Conservation (phyloP, 2,797 vertebrate genomes). For the Coregonus sp. region DNA sequence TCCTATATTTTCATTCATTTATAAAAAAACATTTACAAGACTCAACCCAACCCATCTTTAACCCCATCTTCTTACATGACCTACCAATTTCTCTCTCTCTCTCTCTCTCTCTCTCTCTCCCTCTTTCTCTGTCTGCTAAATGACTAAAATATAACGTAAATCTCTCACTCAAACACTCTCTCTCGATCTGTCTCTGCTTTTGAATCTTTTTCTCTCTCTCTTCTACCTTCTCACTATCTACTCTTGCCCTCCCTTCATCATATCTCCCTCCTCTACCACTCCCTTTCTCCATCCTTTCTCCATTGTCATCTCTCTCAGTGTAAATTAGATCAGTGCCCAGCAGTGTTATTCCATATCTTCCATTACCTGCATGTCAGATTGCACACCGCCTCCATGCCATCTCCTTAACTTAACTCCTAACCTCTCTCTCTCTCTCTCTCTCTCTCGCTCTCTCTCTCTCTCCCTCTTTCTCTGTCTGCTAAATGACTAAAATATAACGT, state of each 20-base stretch:
- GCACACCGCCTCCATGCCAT: constrained; percentile 28
- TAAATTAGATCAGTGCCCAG: constrained; percentile 43
- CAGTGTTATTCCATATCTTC: constrained; percentile 35
- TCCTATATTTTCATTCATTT: constrained; percentile 5
- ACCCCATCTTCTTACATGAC: constrained; percentile 18
- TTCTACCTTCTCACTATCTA: not conserved
- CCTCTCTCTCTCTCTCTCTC: constrained; percentile 6
- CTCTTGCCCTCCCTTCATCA: not conserved
- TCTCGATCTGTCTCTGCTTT: not conserved
- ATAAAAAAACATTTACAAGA: constrained; percentile 7
- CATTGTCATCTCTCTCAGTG: constrained; percentile 22
- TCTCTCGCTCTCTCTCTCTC: not conserved
- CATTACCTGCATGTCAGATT: constrained; percentile 40
- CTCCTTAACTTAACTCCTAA: constrained; percentile 45
- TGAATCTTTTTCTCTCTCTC: not conserved
- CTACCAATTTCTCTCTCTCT: not conserved
- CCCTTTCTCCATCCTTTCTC: not conserved
- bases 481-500: no score
- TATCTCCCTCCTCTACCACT: constrained; percentile 1
- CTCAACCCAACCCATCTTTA: constrained; percentile 10
- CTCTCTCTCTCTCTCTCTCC: not conserved
- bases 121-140: not conserved
- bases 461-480: not conserved
- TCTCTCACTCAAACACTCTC: not conserved
- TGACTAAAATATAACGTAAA: no score